A percentile compares a stretch with the other conserved stretches of the same genome.
Conservation (phyloP, 2,797 vertebrate genomes). For the Triplophysa bombifrons region DNA sequence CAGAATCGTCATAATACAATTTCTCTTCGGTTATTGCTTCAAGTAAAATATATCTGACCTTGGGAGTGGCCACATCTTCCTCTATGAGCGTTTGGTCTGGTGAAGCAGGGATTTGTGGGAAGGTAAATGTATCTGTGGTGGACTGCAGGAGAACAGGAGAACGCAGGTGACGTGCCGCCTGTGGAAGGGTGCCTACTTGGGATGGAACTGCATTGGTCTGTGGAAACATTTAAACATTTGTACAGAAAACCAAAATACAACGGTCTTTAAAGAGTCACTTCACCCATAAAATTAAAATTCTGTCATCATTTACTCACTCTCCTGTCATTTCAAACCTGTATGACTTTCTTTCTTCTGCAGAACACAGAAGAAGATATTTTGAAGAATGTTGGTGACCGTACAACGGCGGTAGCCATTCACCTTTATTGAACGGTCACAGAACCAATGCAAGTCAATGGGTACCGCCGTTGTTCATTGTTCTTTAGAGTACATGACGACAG, state of each 20-base stretch:
- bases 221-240: not conserved
- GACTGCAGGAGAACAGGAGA: conserved; percentile 83
- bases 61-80: conserved; percentile 91
- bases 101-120: conserved; percentile 77
- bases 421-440: no score
- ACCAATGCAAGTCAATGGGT: no score
- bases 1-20: not conserved
- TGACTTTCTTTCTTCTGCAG: no score
- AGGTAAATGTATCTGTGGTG: conserved; percentile 86
- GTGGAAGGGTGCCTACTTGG: conserved; percentile 80
- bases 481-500: no score
- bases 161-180: conserved; percentile 82
- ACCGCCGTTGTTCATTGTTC: no score
- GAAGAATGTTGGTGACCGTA: no score
- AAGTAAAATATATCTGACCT: conserved; percentile 76
- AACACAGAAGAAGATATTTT: no score
- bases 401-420: no score
- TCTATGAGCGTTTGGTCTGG: conserved; percentile 87
- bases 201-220: conserved; percentile 83
- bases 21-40: not conserved
- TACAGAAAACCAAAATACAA: not conserved
- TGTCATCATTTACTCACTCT: no score
- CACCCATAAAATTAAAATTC: no score
- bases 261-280: not conserved
- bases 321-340: no score